Percentiles rank a stretch among this genome's conserved stretches.
Conservation (phyloP, 2,888 invertebrate genomes). For the Apamea monoglypha region DNA sequence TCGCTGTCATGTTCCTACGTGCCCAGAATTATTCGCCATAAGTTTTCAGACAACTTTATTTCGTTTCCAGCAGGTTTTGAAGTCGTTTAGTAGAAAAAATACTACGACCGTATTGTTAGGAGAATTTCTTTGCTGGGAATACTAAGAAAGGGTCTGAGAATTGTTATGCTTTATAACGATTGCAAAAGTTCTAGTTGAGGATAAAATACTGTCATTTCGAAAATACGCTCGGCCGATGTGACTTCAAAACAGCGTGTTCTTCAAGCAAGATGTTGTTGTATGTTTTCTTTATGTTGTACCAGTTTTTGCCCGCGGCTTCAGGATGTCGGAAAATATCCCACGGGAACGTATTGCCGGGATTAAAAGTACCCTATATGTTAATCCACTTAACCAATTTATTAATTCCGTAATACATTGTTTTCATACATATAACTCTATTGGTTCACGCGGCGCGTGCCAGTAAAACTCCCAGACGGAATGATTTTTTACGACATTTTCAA, state of each 20-base stretch:
- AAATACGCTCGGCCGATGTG: neutral
- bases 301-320: neutral
- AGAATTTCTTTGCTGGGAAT: slow-evolving; percentile 32
- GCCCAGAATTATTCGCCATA: slow-evolving; percentile 53
- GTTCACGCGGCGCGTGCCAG: neutral
- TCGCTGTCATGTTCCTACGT: slow-evolving; percentile 63
- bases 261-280: neutral
- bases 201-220: slow-evolving; percentile 23
- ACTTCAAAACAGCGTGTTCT: slow-evolving; percentile 10
- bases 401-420: neutral
- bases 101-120: slow-evolving; percentile 16
- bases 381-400: neutral
- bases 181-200: slow-evolving; percentile 2
- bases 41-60: slow-evolving; percentile 51
- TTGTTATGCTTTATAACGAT: slow-evolving; percentile 18
- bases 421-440: neutral
- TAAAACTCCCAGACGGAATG: neutral
- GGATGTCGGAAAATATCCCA: no score
- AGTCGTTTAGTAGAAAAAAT: slow-evolving; percentile 51
- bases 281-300: neutral
- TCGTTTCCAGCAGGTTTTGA: slow-evolving; percentile 44
- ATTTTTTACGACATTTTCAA: neutral
- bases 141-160: slow-evolving; percentile 22
- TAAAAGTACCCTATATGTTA: neutral
- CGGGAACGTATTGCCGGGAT: neutral